phyloP scores from a whole-genome alignment of 2,113 vertebrate species.

The Paedocypris sp. region DNA sequence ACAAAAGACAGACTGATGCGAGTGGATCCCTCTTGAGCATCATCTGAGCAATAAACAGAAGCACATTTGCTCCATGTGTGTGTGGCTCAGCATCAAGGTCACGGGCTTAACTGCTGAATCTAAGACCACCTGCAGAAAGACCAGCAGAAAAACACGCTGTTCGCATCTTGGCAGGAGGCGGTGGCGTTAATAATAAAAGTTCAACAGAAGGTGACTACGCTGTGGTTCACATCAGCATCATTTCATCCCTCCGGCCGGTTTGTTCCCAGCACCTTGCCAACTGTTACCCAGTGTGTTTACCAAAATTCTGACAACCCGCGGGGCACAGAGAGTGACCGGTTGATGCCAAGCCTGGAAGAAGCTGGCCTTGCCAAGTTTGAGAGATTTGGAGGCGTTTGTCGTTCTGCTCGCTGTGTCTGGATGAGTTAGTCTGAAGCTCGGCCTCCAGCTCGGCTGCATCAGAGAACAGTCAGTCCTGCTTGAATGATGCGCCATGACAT shows the following conservation, averaged over 20 bases:
- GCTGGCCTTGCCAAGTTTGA: neutral
- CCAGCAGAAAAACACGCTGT: slow-evolving; percentile 20
- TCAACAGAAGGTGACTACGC: slow-evolving; percentile 1
- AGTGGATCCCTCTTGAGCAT: slow-evolving; percentile 1
- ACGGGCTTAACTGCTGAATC: slow-evolving; percentile 22
- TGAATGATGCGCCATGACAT: slow-evolving; percentile 14
- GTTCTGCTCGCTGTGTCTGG: neutral
- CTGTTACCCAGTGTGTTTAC: neutral
- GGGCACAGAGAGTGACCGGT: neutral
- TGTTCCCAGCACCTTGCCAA: neutral
- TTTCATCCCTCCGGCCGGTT: neutral
- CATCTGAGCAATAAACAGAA: neutral
- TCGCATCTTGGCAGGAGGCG: slow-evolving; percentile 17
- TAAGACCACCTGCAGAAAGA: slow-evolving; percentile 11
- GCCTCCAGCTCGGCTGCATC: neutral
- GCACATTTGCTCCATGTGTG: neutral
- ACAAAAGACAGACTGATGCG: too few relatives aligned
- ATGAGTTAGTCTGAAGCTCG: neutral
- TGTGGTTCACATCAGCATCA: neutral
- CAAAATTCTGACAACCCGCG: neutral
- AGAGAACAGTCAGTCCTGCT: neutral
- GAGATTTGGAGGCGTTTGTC: neutral
- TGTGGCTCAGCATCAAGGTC: slow-evolving; percentile 6
- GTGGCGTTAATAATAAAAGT: slow-evolving; percentile 29
- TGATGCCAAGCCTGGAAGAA: neutral